Base-by-base conservation (phyloP, 2,888 invertebrate genomes). In the Lasiommata megera region DNA sequence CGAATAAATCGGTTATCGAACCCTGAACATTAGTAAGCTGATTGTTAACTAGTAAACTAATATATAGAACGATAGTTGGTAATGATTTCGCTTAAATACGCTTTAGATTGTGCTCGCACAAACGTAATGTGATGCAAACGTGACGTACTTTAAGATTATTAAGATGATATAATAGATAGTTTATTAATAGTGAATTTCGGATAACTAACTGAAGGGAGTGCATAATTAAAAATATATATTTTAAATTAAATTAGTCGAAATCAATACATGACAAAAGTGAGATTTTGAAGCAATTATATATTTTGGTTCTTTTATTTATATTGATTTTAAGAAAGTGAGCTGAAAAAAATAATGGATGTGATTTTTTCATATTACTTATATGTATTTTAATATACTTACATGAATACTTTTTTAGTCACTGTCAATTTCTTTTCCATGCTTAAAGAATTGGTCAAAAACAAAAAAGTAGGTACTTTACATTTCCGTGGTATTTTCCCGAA, bases 21-120 rank as follows among this genome's bases (percentile, higher is more conserved):
- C 23, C 23, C 23, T 23, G 23, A 2, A n/a, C 12, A 47, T 14
- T 40, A 12, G 9, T 44, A 55, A 46, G 36, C n/a, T 38, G 34
- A 52, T 59, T 55, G 54, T 61, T 58, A 55, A 47, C 31, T 55
- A 61, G 43, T 61, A 44, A 34, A 43, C 11, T 37, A 47, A 16
- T 41, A 38, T 23, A 14, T 51, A 40, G 31, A 43, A 17, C n/a
- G 3, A 6, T 44, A 23, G 37, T 28, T 34, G 6, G 28, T 54
- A 40, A 29, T 7, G 41, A 31, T 17, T 16, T 40, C 31, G 31
- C 41, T 53, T 43, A n/a, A n/a, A n/a, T 36, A 29, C 28, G 46
- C 54, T 54, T 54, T 31, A 41, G 17, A 36, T 46, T 46, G 52
- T 31, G 51, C 52, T 44, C 46, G 51, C 40, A 36, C 37, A 54